phyloP scores from a whole-genome alignment of 2,113 vertebrate species.

The Candoia aspera region DNA sequence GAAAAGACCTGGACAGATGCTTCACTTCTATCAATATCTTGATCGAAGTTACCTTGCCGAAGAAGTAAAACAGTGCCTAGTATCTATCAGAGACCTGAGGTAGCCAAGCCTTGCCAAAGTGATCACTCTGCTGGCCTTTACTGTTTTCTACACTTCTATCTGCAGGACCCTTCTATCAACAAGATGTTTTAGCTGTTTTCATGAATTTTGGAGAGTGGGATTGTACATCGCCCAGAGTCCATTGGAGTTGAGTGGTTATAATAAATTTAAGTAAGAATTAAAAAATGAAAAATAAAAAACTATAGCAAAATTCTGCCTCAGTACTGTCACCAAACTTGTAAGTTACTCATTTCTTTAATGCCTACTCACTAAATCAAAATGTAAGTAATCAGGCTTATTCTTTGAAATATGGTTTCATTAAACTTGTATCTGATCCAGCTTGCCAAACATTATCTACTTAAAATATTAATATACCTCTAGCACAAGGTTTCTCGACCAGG shows the following conservation, averaged over 20 bases:
- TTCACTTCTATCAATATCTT: neutral
- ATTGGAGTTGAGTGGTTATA: neutral
- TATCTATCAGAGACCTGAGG: neutral
- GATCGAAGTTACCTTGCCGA: neutral
- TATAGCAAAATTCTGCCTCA: neutral
- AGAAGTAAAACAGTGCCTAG: neutral
- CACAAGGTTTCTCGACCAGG: too few species aligned
- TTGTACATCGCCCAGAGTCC: neutral
- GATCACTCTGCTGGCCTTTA: neutral
- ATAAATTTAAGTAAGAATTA: neutral
- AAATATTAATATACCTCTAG: neutral
- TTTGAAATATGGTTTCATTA: neutral
- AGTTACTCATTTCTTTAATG: neutral
- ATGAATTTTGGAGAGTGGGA: neutral
- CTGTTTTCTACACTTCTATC: neutral
- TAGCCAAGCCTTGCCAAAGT: too few species aligned
- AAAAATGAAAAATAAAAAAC: neutral
- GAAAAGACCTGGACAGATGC: neutral
- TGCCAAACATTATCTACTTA: neutral
- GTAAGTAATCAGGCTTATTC: neutral
- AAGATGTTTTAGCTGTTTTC: neutral
- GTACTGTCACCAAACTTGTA: neutral
- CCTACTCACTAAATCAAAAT: neutral
- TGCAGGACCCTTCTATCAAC: neutral
- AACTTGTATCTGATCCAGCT: neutral